Evolutionary conservation across 2,888 invertebrate species (phyloP), one percentile per base, ranked within the genome.

Genomic region (Platypus cylindrus): DNA sequence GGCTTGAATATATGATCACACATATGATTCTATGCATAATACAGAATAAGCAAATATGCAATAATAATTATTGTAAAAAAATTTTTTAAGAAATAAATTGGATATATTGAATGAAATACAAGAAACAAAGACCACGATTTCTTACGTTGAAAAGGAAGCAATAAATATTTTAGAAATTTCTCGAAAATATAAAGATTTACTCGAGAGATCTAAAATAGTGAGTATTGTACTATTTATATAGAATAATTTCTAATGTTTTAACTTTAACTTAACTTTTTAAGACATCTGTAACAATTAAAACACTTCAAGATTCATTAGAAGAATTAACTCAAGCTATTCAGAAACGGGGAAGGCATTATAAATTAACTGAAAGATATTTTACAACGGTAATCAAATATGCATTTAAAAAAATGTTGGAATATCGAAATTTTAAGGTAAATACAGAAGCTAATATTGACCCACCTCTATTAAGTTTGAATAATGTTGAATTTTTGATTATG

Each of bases 401-500:
- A 2, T 78, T 77, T 53, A 62, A 65, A 43, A 64, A 65, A 16
- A 66, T 75, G 27, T 57, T 78, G 13, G 60, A 62, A 18, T 49
- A 70, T 24, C 59, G 75, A 40, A 67, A 71, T 3, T 77, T 73
- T 52, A 65, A 69, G 49, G 74, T 74, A 38, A 30, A 24, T 26
- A 30, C 17, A 8, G n/a, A n/a, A n/a, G n/a, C n/a, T n/a, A n/a
- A n/a, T n/a, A n/a, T n/a, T n/a, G n/a, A n/a, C n/a, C n/a, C n/a
- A n/a, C n/a, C n/a, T n/a, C n/a, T n/a, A n/a, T n/a, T n/a, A n/a
- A n/a, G n/a, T n/a, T n/a, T n/a, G n/a, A n/a, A n/a, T n/a, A n/a
- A n/a, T n/a, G n/a, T n/a, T n/a, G n/a, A n/a, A n/a, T n/a, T n/a
- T n/a, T n/a, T n/a, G n/a, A n/a, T n/a, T n/a, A n/a, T n/a, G n/a